Percentiles rank a stretch among this genome's conserved stretches.
These are phyloP conservation scores for Pempheris klunzingeri DNA, from an alignment of 2,797 vertebrate species.

Conservation along the genomic window DNA sequence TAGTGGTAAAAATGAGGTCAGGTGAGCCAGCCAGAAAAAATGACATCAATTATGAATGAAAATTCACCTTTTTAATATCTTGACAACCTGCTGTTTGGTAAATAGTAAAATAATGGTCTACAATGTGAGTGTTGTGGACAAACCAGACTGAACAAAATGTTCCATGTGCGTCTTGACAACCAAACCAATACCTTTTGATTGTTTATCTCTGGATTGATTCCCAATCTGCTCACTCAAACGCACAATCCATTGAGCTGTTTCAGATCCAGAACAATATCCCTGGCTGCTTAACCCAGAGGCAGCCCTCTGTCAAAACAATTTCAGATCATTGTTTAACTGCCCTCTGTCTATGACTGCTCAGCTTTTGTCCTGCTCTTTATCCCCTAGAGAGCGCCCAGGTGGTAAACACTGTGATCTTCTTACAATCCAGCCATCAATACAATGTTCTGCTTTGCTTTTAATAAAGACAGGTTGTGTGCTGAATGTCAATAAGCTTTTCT, in stretches of 20 bases:
- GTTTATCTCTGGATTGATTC: conserved; percentile 46
- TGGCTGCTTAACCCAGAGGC: conserved; percentile 38
- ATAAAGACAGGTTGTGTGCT: conserved; percentile 29
- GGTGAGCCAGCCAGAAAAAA: conserved; percentile 25
- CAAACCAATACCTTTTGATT: conserved; percentile 24
- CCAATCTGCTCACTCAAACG: conserved; percentile 24
- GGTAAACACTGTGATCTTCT: conserved; percentile 62
- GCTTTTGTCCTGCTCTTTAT: conserved; percentile 33
- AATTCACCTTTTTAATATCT: conserved; percentile 6
- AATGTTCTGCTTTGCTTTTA: conserved; percentile 41
- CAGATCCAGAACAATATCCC: conserved; percentile 36
- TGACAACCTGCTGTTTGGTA: conserved; percentile 17
- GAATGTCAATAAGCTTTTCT: conserved; percentile 50
- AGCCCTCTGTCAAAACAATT: conserved; percentile 50
- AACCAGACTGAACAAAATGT: conserved; percentile 14
- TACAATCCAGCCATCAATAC: conserved; percentile 53
- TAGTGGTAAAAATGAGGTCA: conserved; percentile 49
- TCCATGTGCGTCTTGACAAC: background rate
- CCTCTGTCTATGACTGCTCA: conserved; percentile 32
- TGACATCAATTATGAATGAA: conserved; percentile 27
- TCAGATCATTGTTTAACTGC: conserved; percentile 58
- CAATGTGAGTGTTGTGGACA: background rate
- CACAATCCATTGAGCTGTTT: conserved; percentile 18
- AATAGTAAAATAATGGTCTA: conserved; percentile 24
- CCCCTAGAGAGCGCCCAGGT: conserved; percentile 23